Percentiles rank a stretch among this genome's conserved stretches.
These are phyloP conservation scores for Ichneumon xanthorius DNA, from an alignment of 2,888 invertebrate species.

Conservation along the genomic window DNA sequence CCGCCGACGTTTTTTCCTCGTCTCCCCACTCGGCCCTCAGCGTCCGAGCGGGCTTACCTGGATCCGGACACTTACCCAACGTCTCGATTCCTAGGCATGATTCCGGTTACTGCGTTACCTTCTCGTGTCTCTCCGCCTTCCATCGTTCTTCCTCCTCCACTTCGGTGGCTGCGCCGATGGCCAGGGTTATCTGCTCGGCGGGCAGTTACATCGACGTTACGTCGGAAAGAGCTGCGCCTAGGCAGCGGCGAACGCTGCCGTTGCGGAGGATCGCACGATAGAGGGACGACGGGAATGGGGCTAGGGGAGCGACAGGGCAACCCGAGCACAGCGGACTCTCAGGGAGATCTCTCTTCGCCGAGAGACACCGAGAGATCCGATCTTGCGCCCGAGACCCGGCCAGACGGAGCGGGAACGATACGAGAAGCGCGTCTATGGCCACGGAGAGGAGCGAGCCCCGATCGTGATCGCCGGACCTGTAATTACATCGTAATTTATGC, in stretches of 20 bases:
- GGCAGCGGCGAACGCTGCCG: slow-evolving; percentile 24
- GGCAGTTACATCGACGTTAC: slow-evolving; percentile 69
- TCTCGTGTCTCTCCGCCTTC: slow-evolving; percentile 68
- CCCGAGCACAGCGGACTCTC: slow-evolving; percentile 29
- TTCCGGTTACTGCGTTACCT: slow-evolving; percentile 71
- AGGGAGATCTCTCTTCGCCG: slow-evolving; percentile 57
- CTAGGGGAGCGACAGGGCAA: slow-evolving; percentile 21
- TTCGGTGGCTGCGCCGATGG: slow-evolving; percentile 38
- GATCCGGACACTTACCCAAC: slow-evolving; percentile 69
- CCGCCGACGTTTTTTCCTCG: neutral
- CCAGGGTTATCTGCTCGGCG: slow-evolving; percentile 72
- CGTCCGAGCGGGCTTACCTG: slow-evolving; percentile 56
- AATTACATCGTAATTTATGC: slow-evolving; percentile 84
- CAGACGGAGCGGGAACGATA: slow-evolving; percentile 67
- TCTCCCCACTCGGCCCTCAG: too few species aligned
- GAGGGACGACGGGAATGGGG: neutral
- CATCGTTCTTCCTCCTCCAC: slow-evolving; percentile 34
- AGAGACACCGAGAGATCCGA: slow-evolving; percentile 76
- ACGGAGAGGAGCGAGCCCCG: slow-evolving; percentile 64
- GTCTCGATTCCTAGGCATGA: slow-evolving; percentile 69
- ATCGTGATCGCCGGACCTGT: slow-evolving; percentile 82
- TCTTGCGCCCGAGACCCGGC: slow-evolving; percentile 75
- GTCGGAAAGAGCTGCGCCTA: slow-evolving; percentile 45
- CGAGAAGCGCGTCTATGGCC: slow-evolving; percentile 54
- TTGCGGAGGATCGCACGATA: slow-evolving; percentile 2